Base-by-base conservation (phyloP, 2,888 invertebrate genomes). In the Orgyia antiqua region DNA sequence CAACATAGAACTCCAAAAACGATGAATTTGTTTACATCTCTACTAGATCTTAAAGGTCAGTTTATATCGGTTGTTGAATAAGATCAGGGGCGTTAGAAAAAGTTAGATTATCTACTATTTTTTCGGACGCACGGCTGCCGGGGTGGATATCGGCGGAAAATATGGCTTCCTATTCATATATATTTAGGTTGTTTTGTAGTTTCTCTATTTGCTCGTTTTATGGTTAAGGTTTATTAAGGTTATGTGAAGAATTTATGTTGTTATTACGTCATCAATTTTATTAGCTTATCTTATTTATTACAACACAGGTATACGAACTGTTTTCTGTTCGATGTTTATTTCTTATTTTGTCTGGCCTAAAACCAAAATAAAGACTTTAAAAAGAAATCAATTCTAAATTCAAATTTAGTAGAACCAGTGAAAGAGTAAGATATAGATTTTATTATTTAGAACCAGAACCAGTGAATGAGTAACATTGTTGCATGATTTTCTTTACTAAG, bases 41-140 rank as follows among this genome's bases (percentile, higher is more conserved):
- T 17, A n/a, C n/a, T n/a, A n/a, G n/a, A n/a, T n/a, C n/a, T n/a
- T n/a, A n/a, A n/a, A n/a, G n/a, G n/a, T n/a, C n/a, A n/a, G n/a
- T n/a, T n/a, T n/a, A n/a, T n/a, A n/a, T n/a, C n/a, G 63, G 77
- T 33, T 32, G 28, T 26, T 36, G 39, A 45, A 45, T 52, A 56
- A 60, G 71, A 65, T 64, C 67, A 72, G 67, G 77, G 83, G 82
- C 77, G 80, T 73, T 70, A 65, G 68, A 79, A 76, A 79, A 84
- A 82, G 76, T 83, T 79, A 80, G 80, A 86, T 86, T 80, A 83
- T 84, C 82, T 80, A 70, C 74, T 68, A 79, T 78, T 78, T 79
- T 80, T 80, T 80, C 77, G 82, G 80, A 77, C 79, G 71, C 59
- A 58, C 65, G 66, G 63, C 60, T 68, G 67, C 71, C 73, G 67